Conservation (phyloP, 30 jellyfish, hydroid and myxozoan species). For the Hydra vulgaris region DNA sequence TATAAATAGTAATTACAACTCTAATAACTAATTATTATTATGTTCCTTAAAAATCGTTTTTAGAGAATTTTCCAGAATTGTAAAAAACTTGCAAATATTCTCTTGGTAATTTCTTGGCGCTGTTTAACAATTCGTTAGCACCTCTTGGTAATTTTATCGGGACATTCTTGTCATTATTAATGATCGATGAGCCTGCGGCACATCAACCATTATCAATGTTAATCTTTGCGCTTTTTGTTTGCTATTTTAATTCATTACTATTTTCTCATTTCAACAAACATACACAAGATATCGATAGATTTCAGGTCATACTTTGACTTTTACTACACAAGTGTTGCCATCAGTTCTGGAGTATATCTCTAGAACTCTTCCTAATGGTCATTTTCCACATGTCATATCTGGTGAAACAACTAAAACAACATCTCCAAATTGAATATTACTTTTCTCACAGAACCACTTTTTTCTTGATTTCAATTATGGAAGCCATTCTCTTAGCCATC, state of each 20-base stretch:
- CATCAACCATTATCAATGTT: not conserved
- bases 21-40: too few relatives aligned
- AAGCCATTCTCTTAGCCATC: not conserved
- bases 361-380: not conserved
- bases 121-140: too few relatives aligned
- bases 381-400: not conserved
- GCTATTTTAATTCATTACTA: not conserved
- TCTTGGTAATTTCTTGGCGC: too few relatives aligned
- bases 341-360: not conserved
- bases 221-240: not conserved
- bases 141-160: too few relatives aligned
- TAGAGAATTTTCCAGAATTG: too few relatives aligned
- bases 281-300: not conserved
- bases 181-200: not conserved
- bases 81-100: too few relatives aligned
- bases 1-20: too few relatives aligned
- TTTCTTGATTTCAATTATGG: not conserved
- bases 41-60: too few relatives aligned
- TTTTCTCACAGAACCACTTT: not conserved
- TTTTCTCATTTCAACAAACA: not conserved
- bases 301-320: not conserved
- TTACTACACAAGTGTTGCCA: not conserved
- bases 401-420: not conserved
- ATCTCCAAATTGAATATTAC: not conserved
- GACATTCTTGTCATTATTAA: too few relatives aligned